Conservation (phyloP, 1,140 invertebrate genomes). For the Achroia grisella region DNA sequence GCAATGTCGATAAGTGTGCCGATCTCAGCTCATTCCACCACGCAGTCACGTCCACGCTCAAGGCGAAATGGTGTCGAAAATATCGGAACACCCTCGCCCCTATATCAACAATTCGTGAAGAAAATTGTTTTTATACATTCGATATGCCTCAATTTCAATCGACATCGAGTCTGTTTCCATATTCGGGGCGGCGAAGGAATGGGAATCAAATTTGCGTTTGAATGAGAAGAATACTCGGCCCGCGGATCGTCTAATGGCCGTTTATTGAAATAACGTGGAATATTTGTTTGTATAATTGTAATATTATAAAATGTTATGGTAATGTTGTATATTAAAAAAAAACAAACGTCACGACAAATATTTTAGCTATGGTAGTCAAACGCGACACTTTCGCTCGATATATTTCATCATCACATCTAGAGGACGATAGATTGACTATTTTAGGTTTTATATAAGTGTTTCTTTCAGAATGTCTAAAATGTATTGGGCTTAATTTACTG, state of each 20-base stretch:
- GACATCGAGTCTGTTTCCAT: conserved; percentile 34
- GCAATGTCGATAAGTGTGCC: conserved; percentile 19
- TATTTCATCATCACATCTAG: no score
- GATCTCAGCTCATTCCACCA: conserved; percentile 38
- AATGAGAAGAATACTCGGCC: conserved; percentile 16
- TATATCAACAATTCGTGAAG: conserved; percentile 49
- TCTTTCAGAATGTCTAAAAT: no score
- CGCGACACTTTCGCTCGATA: no score
- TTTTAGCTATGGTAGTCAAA: not conserved
- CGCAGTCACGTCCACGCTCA: conserved; percentile 49
- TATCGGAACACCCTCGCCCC: conserved; percentile 30
- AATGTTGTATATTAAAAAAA: no score
- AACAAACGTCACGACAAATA: not conserved
- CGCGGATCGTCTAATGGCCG: conserved; percentile 21
- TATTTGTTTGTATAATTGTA: conserved; percentile 3
- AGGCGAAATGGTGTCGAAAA: conserved; percentile 43
- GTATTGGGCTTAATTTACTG: no score
- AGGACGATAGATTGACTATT: no score
- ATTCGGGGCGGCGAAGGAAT: conserved; percentile 26
- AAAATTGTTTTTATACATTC: conserved; percentile 66
- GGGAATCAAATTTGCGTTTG: conserved; percentile 42
- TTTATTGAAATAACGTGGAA: conserved; percentile 19
- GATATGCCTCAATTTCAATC: conserved; percentile 62
- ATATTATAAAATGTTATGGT: no score
- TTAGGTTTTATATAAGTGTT: no score